phyloP scores from a whole-genome alignment of 2,888 invertebrate genomes.

The Spatulosminthurus flaviceps region DNA sequence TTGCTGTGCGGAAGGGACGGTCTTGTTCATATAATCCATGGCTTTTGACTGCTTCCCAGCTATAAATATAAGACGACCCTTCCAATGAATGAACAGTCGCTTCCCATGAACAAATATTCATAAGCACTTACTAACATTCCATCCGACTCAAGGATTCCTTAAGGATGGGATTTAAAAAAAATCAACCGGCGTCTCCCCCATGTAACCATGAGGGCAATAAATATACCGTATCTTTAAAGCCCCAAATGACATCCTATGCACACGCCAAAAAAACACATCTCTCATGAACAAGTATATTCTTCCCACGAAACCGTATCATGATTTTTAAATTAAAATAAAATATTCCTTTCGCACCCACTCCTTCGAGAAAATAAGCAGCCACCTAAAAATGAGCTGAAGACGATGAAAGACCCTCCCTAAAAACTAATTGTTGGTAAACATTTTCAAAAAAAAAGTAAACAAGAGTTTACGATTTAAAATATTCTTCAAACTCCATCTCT shows the following conservation, averaged over 20 bases:
- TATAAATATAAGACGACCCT: not conserved
- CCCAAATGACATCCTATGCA: not conserved
- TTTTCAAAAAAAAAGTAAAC: not conserved
- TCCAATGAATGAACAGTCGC: constrained; percentile 7
- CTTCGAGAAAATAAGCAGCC: not conserved
- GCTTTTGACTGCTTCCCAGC: too few species aligned
- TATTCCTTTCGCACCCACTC: too few species aligned
- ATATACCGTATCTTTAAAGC: not conserved
- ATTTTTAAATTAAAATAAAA: too few species aligned
- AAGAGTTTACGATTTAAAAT: too few species aligned
- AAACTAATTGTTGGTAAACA: constrained; percentile 2
- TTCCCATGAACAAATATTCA: not conserved
- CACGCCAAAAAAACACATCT: not conserved
- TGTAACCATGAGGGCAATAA: not conserved
- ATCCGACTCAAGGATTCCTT: constrained; percentile 14
- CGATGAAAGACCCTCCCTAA: not conserved
- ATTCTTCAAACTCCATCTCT: too few species aligned
- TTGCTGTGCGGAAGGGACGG: not conserved
- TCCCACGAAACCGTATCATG: too few species aligned
- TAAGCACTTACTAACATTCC: not conserved
- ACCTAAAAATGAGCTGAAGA: not conserved
- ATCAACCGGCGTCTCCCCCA: not conserved
- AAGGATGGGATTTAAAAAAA: constrained; percentile 1
- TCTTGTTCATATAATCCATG: not conserved
- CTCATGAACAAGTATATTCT: not conserved